Conservation (phyloP, 2,888 invertebrate species). For the Hoplodrina blanda region DNA sequence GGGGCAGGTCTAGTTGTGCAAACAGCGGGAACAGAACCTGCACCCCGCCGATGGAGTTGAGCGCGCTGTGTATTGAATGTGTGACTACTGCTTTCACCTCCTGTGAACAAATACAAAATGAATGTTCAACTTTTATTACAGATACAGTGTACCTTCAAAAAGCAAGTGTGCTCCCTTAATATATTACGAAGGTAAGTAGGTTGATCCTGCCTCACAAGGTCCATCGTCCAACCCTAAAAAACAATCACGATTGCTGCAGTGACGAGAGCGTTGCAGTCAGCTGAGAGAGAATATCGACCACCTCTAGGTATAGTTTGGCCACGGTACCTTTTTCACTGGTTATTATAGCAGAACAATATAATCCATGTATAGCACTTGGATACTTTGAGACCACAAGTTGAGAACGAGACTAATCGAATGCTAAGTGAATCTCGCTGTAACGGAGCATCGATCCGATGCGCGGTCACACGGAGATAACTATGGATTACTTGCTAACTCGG, state of each 20-base stretch:
- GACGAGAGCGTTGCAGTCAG: too few species aligned
- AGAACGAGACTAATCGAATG: constrained; percentile 34
- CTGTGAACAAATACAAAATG: constrained; percentile 84
- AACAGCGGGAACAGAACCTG: constrained; percentile 99
- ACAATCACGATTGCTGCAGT: too few species aligned
- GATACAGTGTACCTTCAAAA: not conserved
- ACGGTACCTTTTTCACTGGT: not conserved
- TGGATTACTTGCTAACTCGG: constrained; percentile 32
- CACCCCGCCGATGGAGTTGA: constrained; percentile 99
- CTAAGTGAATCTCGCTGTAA: constrained; percentile 30
- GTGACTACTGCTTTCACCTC: constrained; percentile 99
- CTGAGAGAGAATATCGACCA: not conserved
- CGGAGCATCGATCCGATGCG: constrained; percentile 27
- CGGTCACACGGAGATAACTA: constrained; percentile 29
- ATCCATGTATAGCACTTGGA: constrained; percentile 22
- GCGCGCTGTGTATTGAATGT: constrained; percentile 99
- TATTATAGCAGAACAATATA: too few species aligned
- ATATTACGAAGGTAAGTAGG: too few species aligned
- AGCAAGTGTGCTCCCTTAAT: not conserved
- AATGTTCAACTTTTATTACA: not conserved
- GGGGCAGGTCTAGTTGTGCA: constrained; percentile 98
- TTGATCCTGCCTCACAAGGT: too few species aligned
- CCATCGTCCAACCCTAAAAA: too few species aligned
- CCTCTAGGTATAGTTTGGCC: not conserved
- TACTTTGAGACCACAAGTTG: constrained; percentile 19